phyloP scores from a whole-genome alignment of 2,888 invertebrate species.

The Sinhomidia bicolor region DNA sequence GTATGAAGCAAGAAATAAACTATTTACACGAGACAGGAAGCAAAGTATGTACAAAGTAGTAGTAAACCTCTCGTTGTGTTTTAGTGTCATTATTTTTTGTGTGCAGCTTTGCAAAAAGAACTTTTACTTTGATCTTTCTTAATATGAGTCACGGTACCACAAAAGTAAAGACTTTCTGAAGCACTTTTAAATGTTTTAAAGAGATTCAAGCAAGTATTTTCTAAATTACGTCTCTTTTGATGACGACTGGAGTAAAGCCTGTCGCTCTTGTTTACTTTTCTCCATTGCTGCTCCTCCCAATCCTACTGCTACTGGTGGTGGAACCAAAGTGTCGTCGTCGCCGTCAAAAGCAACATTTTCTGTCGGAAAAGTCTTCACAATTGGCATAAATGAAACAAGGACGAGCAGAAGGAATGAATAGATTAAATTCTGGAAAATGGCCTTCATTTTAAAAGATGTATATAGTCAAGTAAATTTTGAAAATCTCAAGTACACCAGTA shows the following conservation, averaged over 20 bases:
- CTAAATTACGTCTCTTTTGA: conserved; percentile 66
- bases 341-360: background rate
- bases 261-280: conserved; percentile 56
- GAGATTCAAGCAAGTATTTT: background rate
- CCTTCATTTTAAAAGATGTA: conserved; percentile 12
- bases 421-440: conserved; percentile 1
- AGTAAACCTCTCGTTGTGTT: background rate
- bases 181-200: background rate
- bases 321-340: background rate
- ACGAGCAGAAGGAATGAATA: background rate
- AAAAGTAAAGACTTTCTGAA: background rate
- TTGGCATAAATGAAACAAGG: background rate
- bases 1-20: too few species aligned
- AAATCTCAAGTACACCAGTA: background rate
- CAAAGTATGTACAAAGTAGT: too few species aligned
- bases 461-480: background rate
- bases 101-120: background rate
- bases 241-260: conserved; percentile 46
- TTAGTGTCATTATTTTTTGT: background rate
- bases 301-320: too few species aligned
- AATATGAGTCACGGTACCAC: conserved; percentile 21
- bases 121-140: conserved; percentile 31
- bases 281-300: background rate
- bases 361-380: conserved; percentile 6
- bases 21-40: too few species aligned